Base-by-base conservation (phyloP, 2,113 vertebrate genomes). In the Brienomyrus longianalis region DNA sequence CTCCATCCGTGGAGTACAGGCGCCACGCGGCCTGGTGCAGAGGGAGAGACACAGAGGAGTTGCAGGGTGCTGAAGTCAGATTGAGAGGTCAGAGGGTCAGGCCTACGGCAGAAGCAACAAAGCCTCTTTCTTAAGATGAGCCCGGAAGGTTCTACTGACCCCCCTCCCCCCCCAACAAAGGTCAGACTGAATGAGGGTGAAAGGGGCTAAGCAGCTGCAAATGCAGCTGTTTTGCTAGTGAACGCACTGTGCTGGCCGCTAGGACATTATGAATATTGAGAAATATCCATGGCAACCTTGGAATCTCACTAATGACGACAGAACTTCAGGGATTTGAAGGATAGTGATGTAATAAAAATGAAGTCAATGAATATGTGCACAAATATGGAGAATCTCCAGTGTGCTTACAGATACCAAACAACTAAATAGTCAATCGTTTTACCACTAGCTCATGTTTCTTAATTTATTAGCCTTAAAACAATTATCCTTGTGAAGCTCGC, bases 11-110 rank as follows among this genome's bases (percentile, higher is more conserved):
- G 95, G 97, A 97, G 95, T 95, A 96, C 93, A 96, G 97, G 95
- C 96, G 95, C 97, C 96, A 97, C 94, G 96, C 95, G 94, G 97
- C 95, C 97, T 97, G 95, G 95, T 94, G 91, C 93, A 93, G 91
- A 92, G 91, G 93, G 93, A 95, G 92, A 95, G 92, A 95, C 93
- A 91, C 94, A 93, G 94, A 92, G 95, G 92, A 94, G 91, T 93
- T 91, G 94, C 90, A 93, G 94, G 91, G 91, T 91, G 39, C 70
- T 91, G 93, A 94, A 95, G 94, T 93, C 94, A 92, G 45, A 66
- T 70, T 54, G 48, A 87, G 56, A 74, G 88, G 84, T 59, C 88
- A 85, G 50, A 31, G 50, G 89, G 70, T 89, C 62, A 89, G 23
- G 54, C 21, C n/a, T 80, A 47, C 85, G 45, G 17, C 90, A 80